phyloP scores from a whole-genome alignment of 2,113 vertebrate species.

The Puffinus mauretanicus region DNA sequence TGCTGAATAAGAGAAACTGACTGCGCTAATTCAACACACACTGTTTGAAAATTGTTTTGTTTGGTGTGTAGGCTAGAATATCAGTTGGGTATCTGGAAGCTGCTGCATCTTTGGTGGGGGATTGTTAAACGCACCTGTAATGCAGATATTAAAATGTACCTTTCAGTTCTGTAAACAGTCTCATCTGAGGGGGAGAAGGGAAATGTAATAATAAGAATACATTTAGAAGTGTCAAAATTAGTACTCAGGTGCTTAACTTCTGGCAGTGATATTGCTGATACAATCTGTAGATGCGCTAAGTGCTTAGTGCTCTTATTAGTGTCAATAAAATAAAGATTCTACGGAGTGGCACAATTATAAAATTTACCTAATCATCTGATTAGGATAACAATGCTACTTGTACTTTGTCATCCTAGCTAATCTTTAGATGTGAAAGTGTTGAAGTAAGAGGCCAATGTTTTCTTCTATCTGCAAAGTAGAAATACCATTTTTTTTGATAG shows the following conservation, averaged over 20 bases:
- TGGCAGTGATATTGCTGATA: background rate
- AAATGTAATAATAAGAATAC: background rate
- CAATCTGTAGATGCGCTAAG: background rate
- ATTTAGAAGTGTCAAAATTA: background rate
- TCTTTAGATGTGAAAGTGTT: background rate
- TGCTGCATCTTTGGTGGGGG: background rate
- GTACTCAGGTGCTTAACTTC: background rate
- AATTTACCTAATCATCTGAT: background rate
- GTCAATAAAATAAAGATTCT: background rate
- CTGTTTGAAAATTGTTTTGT: background rate
- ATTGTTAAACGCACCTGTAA: background rate
- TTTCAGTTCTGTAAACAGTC: background rate
- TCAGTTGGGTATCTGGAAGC: background rate
- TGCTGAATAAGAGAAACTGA: constrained; percentile 1
- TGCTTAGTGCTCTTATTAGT: background rate
- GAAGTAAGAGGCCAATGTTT: background rate
- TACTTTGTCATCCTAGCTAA: background rate
- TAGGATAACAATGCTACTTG: background rate
- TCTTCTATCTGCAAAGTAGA: background rate
- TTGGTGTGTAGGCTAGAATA: background rate
- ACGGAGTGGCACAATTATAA: background rate
- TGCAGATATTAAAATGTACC: background rate
- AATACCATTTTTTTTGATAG: background rate
- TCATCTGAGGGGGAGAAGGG: background rate
- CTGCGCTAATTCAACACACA: background rate